Evolutionary conservation across 1,140 invertebrate species (phyloP).

Genomic region (Coptotermes formosanus): DNA sequence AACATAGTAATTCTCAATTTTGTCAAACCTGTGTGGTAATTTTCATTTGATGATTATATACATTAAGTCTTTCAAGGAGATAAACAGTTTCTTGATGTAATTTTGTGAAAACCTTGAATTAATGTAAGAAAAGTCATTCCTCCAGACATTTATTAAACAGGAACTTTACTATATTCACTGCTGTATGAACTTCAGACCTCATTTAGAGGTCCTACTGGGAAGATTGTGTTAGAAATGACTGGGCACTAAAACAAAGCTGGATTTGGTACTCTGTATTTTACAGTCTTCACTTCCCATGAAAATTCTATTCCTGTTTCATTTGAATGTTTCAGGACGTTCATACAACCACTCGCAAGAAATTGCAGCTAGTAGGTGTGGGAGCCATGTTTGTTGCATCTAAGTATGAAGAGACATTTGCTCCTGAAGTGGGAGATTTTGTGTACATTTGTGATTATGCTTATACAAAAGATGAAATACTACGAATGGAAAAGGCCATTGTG

Average conservation of each 20-base stretch:
- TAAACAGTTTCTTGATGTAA: no score
- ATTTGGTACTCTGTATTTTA: background rate
- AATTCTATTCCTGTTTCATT: background rate
- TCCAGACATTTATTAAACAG: no score
- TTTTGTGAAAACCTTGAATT: no score
- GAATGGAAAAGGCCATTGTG: slow-evolving; percentile 83
- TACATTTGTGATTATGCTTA: slow-evolving; percentile 92
- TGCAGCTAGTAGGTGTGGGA: slow-evolving; percentile 90
- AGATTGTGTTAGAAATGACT: background rate
- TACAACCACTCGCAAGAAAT: slow-evolving; percentile 61
- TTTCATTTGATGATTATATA: no score
- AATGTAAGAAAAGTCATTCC: no score
- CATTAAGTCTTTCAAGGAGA: no score
- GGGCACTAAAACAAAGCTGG: background rate
- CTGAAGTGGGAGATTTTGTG: slow-evolving; percentile 86
- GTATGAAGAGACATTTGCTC: slow-evolving; percentile 93
- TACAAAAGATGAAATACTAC: slow-evolving; percentile 71
- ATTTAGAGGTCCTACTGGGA: background rate
- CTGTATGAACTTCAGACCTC: background rate
- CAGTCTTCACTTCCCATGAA: background rate
- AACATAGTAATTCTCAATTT: no score
- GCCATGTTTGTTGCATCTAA: slow-evolving; percentile 91
- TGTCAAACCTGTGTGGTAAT: no score
- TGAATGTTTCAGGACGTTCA: slow-evolving; percentile 49
- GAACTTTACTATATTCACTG: no score